Conservation (phyloP, 2,888 invertebrate species). For the Nasonovia ribisnigri region DNA sequence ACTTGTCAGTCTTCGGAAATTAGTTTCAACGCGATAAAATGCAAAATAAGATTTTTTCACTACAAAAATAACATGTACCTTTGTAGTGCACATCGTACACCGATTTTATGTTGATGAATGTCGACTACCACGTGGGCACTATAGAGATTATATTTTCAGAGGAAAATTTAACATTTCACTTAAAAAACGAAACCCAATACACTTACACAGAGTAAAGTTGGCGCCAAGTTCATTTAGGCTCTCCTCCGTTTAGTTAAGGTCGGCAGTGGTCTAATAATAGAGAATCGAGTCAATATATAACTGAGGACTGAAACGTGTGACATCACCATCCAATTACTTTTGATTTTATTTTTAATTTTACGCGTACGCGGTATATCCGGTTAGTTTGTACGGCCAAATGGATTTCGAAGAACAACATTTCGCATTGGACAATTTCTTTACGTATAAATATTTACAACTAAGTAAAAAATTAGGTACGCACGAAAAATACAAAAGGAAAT, state of each 20-base stretch:
- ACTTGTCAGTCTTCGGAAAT: conserved; percentile 24
- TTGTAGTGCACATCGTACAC: neutral
- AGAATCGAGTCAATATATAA: conserved; percentile 44
- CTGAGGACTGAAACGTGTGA: conserved; percentile 46
- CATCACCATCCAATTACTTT: conserved; percentile 59
- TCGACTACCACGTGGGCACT: neutral
- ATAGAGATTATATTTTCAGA: neutral
- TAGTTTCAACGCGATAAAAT: conserved; percentile 27
- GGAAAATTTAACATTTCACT: conserved; percentile 8
- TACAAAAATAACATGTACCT: neutral
- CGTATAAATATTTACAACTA: neutral
- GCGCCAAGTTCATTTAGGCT: conserved; percentile 57
- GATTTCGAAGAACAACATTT: neutral
- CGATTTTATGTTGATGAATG: neutral
- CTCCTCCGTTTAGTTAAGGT: conserved; percentile 26
- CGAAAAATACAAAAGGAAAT: conserved; percentile 11
- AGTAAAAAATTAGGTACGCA: neutral
- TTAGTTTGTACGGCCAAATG: neutral
- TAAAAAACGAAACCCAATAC: conserved; percentile 44
- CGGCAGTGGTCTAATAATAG: conserved; percentile 58
- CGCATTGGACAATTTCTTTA: neutral
- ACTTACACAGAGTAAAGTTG: conserved; percentile 10
- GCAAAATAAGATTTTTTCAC: conserved; percentile 7
- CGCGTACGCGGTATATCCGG: conserved; percentile 8
- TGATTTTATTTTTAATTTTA: conserved; percentile 62